Conservation (phyloP, 2,888 invertebrate species). For the Pedicia rivosa region DNA sequence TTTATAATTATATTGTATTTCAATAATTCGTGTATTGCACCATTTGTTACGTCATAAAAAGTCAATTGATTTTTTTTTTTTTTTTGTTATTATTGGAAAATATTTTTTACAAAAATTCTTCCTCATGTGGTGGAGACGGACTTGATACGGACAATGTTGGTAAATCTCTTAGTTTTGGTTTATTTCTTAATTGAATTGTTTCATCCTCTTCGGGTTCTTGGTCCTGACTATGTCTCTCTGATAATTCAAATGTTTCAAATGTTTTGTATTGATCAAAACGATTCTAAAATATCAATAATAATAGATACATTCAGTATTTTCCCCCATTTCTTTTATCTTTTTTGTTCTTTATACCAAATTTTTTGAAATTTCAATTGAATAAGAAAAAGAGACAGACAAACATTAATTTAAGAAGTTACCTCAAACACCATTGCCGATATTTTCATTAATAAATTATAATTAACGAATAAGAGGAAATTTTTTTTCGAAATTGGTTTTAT, state of each 20-base stretch:
- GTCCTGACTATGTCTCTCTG: background rate
- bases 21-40: too few relatives aligned
- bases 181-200: conserved; percentile 19
- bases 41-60: conserved; percentile 2
- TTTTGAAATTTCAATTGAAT: too few relatives aligned
- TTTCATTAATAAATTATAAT: too few relatives aligned
- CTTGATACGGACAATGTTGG: conserved; percentile 65
- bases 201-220: conserved; percentile 14
- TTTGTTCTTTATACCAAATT: too few relatives aligned
- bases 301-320: too few relatives aligned
- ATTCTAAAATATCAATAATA: background rate
- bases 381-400: too few relatives aligned
- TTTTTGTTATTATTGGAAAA: background rate
- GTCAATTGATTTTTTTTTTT: background rate
- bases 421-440: too few relatives aligned
- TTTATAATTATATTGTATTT: too few relatives aligned
- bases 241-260: conserved; percentile 4
- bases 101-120: conserved; percentile 18
- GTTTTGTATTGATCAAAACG: conserved; percentile 3
- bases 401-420: too few relatives aligned
- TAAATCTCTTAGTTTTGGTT: conserved; percentile 32
- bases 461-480: too few relatives aligned
- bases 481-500: too few relatives aligned
- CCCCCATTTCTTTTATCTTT: too few relatives aligned
- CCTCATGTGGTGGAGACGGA: conserved; percentile 63